Percentiles rank a stretch among this genome's conserved stretches.
phyloP scores from a whole-genome alignment of 1,140 invertebrate species.

The Adoxophyes honmai region DNA sequence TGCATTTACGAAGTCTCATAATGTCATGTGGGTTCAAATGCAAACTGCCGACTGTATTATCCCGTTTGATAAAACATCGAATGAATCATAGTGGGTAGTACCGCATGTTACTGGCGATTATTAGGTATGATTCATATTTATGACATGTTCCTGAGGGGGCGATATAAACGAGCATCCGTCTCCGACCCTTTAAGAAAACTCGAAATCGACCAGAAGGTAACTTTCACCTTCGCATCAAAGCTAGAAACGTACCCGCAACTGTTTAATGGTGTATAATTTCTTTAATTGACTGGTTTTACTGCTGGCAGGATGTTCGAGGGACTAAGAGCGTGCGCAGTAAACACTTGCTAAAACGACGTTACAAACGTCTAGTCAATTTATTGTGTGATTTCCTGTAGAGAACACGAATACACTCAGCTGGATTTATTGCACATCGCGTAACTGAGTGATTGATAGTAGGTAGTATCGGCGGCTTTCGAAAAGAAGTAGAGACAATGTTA shows the following conservation, averaged over 20 bases:
- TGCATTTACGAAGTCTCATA: no score
- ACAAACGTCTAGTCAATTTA: background rate
- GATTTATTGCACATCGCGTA: background rate
- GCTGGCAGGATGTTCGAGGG: background rate
- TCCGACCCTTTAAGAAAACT: background rate
- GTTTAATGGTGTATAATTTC: background rate
- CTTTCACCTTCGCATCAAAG: background rate
- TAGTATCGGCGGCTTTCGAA: background rate
- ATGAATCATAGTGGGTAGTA: background rate
- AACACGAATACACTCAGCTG: background rate
- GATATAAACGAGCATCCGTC: background rate
- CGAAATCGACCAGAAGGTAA: background rate
- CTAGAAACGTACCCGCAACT: background rate
- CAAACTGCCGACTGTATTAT: no score
- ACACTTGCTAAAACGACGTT: no score
- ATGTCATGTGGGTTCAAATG: no score
- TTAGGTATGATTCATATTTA: constrained; percentile 1
- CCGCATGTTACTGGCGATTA: background rate
- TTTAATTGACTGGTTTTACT: background rate
- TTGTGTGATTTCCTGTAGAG: background rate
- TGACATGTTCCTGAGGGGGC: background rate
- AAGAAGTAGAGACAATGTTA: background rate
- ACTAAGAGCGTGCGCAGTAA: background rate
- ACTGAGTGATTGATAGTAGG: no score
- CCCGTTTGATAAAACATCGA: no score